Base-by-base conservation (phyloP, 2,113 vertebrate genomes). In the Prochilodus magdalenae region DNA sequence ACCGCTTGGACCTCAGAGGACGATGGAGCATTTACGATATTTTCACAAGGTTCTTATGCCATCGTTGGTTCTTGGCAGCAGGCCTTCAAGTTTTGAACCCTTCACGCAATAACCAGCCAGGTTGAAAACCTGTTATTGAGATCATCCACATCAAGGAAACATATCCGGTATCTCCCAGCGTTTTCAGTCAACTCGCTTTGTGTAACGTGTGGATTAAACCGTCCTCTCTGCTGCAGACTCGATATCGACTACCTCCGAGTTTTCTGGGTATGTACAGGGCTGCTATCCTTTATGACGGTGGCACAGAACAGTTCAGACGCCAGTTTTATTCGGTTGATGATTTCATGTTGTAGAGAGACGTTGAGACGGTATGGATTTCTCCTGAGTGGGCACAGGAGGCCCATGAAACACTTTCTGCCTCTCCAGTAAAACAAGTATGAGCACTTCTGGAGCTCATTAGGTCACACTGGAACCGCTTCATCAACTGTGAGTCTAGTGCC, bases 231-330 rank as follows among this genome's bases (percentile, higher is more conserved):
- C 71, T 67, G 97, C 96, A 22, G 83, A 86, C 76, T 93, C 90
- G 36, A 98, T 87, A 83, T 92, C 93, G 22, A 98, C 83, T 53
- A 98, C 93, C 84, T 97, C 94, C 18, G 95, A 96, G 59, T 88
- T 95, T 87, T 98, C 97, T 83, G 98, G n/a, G 97, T 89, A 99
- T 95, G 91, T 97, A 99, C 88, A 99, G 94, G 0, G 95, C 97
- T 77, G 93, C 95, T 85, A 99, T 97, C 90, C n/a, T n/a, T 96
- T 98, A 75, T 95, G 90, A 67, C 94, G 92, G 51, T 93, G 92
- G n/a, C 83, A 92, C 73, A 97, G 73, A 79, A n/a, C n/a, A 97
- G 92, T 86, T 92, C 95, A 88, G 90, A 94, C 0, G 94, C 94
- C 53, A 96, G 86, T 79, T 96, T 93, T n/a, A n/a, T 40, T 89